These are phyloP conservation scores for Tachina grossa DNA, from an alignment of 2,888 invertebrate genomes.

Conservation along the genomic window DNA sequence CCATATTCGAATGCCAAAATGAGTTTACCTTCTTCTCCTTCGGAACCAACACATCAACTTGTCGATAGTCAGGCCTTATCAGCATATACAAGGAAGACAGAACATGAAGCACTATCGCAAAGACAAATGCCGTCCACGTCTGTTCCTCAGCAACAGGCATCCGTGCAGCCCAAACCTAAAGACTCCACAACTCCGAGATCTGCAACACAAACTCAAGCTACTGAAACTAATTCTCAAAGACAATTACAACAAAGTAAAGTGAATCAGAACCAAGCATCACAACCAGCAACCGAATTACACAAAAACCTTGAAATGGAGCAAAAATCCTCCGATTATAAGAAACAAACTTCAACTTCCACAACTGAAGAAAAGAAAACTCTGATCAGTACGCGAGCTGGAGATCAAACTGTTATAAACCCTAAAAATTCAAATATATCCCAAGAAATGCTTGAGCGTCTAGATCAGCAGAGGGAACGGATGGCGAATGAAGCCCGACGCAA, in stretches of 20 bases:
- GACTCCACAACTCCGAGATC: not conserved
- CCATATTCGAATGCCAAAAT: slow-evolving; percentile 7
- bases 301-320: slow-evolving; percentile 19
- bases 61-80: slow-evolving; percentile 9
- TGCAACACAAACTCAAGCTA: not conserved
- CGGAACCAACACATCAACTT: slow-evolving; percentile 20
- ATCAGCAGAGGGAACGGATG: slow-evolving; percentile 70
- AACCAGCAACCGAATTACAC: slow-evolving; percentile 1
- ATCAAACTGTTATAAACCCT: slow-evolving; percentile 49
- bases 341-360: slow-evolving; percentile 18
- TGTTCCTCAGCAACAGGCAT: not conserved
- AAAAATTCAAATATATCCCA: slow-evolving; percentile 56
- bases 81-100: slow-evolving; percentile 8
- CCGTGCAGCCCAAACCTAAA: not conserved
- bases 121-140: slow-evolving; percentile 21
- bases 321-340: slow-evolving; percentile 34
- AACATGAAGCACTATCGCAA: slow-evolving; percentile 23
- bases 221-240: slow-evolving; percentile 28
- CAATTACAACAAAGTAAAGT: slow-evolving; percentile 52
- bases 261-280: slow-evolving; percentile 27
- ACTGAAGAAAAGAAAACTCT: slow-evolving; percentile 27
- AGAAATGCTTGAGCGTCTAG: slow-evolving; percentile 55
- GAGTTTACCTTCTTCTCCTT: not conserved
- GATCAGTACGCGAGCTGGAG: not conserved
- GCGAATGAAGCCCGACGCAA: slow-evolving; percentile 77